Conservation (phyloP, 2,113 vertebrate species). For the Gallinago jamesoni region DNA sequence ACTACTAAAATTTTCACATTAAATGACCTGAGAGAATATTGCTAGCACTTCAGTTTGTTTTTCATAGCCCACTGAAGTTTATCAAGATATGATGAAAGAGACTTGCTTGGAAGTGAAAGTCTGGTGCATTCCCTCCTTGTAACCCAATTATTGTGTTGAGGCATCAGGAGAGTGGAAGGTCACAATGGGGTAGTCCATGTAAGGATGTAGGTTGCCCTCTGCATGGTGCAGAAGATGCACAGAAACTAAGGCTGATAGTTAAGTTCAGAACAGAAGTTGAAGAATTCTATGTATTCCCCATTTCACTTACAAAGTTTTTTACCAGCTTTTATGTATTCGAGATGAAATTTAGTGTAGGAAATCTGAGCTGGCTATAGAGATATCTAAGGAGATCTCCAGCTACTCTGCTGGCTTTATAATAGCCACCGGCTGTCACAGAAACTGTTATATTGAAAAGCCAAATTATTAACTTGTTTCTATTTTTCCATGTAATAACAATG, state of each 20-base stretch:
- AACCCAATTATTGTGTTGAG: neutral
- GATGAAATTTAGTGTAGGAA: neutral
- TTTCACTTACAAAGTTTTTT: neutral
- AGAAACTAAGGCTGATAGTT: neutral
- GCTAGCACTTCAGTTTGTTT: neutral
- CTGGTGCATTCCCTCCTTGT: neutral
- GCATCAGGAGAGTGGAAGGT: neutral
- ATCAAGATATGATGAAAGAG: neutral
- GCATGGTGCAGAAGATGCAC: neutral
- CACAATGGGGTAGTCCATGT: neutral
- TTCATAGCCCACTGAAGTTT: neutral
- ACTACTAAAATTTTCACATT: neutral
- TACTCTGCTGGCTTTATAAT: neutral
- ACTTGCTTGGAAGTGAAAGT: neutral
- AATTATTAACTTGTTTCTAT: neutral
- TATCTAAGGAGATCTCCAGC: neutral
- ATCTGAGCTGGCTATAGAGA: neutral
- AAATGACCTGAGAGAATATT: neutral
- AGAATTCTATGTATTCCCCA: neutral
- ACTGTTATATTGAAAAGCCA: neutral
- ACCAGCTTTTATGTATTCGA: neutral
- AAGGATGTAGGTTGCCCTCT: neutral
- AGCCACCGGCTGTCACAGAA: neutral
- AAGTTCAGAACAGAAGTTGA: neutral
- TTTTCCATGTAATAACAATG: neutral